Percentiles rank a stretch among this genome's conserved stretches.
These are phyloP conservation scores for Gracilinanus agilis DNA, from an alignment of 2,113 vertebrate genomes.

Conservation along the genomic window DNA sequence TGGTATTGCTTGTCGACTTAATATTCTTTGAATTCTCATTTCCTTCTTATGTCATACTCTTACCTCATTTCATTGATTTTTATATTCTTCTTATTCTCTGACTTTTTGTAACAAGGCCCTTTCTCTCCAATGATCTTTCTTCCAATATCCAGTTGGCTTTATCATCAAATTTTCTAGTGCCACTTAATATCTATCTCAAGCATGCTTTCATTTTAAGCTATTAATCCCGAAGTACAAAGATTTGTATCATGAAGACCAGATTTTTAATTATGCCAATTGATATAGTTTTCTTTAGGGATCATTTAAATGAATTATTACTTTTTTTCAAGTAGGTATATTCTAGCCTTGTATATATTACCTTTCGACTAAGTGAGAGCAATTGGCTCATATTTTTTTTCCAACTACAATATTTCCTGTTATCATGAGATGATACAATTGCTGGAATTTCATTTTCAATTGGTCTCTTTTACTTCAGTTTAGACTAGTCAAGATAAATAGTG, in stretches of 20 bases:
- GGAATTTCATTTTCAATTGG: slow-evolving; percentile 2
- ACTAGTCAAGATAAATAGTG: not conserved
- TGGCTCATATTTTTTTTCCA: not conserved
- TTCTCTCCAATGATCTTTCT: slow-evolving; percentile 28
- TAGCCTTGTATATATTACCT: not conserved
- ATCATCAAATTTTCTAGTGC: not conserved
- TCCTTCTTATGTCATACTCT: slow-evolving; percentile 42
- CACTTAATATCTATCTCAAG: slow-evolving; percentile 8
- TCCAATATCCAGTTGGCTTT: not conserved
- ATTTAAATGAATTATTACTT: not conserved
- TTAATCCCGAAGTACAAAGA: not conserved
- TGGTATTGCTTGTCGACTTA: slow-evolving; percentile 28
- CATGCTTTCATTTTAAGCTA: not conserved
- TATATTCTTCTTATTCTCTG: slow-evolving; percentile 50
- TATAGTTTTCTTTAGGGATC: slow-evolving; percentile 23
- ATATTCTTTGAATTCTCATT: slow-evolving; percentile 24
- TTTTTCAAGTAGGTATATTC: not conserved
- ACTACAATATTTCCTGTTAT: not conserved
- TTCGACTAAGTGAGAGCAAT: not conserved
- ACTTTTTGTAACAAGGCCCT: slow-evolving; percentile 31
- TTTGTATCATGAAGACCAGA: not conserved
- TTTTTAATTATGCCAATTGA: not conserved
- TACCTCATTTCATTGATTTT: slow-evolving; percentile 43
- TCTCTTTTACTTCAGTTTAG: not conserved
- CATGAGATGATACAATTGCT: not conserved